Base-by-base conservation (phyloP, 1,140 invertebrate species). In the Musca domestica region DNA sequence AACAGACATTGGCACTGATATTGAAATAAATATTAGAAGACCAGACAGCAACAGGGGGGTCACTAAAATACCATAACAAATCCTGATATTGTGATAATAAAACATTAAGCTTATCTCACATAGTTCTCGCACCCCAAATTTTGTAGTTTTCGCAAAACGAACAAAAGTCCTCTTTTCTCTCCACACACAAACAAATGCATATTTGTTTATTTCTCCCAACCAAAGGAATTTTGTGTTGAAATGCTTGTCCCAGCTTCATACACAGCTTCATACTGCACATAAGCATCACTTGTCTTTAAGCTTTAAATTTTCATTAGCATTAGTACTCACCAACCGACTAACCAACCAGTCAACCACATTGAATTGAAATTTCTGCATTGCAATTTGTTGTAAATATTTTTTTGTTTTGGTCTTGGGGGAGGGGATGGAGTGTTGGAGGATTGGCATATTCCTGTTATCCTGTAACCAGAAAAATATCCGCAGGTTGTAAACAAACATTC, bases 401-500 rank as follows among this genome's bases (percentile, higher is more conserved):
- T 41, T 5, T 30, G 27, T 30, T 3, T n/a, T n/a, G 0, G 5
- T 20, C 19, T 0, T 10, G 3, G 23, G 2, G 25, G 3, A 25
- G 17, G 54, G 15, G 23, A 5, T 17, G n/a, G 23, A 22, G 23
- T 17, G 14, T 23, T 20, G 51, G 0, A 23, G 22, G 51, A 9
- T 7, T 17, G 12, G 17, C 3, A n/a, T 34, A 34, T 58, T 3
- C 14, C 7, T 61, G 15, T 61, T 34, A 41, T 20, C 27, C 27
- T 34, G 22, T 61, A 61, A 61, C 27, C 56, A 61, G 56, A 34
- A 34, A 61, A 61, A 61, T 61, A 61, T 61, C 56, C 56, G 15
- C 27, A 61, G 56, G 56, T 61, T 61, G 27, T 61, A 61, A 61
- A 61, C 27, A 61, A 61, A 61, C 56, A 61, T 41, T 41, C 27